Conservation (phyloP, 2,797 vertebrate genomes). For the Ateles fusciceps region DNA sequence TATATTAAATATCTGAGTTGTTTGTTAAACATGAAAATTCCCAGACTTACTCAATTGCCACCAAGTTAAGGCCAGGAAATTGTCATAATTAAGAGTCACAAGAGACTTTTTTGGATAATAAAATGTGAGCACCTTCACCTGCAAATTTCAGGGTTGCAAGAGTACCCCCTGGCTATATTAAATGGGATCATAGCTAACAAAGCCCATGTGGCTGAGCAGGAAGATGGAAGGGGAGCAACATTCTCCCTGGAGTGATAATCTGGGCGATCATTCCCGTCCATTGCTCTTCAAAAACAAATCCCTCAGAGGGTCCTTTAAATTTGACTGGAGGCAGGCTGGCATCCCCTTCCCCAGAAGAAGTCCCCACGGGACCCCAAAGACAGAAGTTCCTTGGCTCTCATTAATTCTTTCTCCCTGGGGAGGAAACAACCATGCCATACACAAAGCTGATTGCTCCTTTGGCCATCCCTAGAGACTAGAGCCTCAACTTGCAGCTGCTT, state of each 20-base stretch:
- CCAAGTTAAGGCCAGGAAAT: not conserved
- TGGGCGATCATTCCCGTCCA: not conserved
- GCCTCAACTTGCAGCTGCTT: not conserved
- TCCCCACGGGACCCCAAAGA: not conserved
- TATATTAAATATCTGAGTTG: not conserved
- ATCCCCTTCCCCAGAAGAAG: not conserved
- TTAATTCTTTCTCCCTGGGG: slow-evolving; percentile 35
- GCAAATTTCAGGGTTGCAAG: not conserved
- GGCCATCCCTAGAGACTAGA: slow-evolving; percentile 25
- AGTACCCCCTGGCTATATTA: not conserved
- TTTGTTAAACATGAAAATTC: not conserved
- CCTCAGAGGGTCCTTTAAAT: not conserved
- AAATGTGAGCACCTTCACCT: not conserved
- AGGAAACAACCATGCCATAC: not conserved
- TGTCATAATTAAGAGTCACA: not conserved
- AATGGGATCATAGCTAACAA: not conserved
- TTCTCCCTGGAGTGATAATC: not conserved
- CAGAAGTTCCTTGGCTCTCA: slow-evolving; percentile 13
- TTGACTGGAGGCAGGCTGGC: not conserved
- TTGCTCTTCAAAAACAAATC: not conserved
- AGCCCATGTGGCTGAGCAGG: not conserved
- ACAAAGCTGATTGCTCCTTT: not conserved
- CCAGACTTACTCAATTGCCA: not conserved
- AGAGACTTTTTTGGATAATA: not conserved
- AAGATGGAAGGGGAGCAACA: not conserved